phyloP scores from a whole-genome alignment of 2,888 invertebrate genomes.

The Alentia gelatinosa region DNA sequence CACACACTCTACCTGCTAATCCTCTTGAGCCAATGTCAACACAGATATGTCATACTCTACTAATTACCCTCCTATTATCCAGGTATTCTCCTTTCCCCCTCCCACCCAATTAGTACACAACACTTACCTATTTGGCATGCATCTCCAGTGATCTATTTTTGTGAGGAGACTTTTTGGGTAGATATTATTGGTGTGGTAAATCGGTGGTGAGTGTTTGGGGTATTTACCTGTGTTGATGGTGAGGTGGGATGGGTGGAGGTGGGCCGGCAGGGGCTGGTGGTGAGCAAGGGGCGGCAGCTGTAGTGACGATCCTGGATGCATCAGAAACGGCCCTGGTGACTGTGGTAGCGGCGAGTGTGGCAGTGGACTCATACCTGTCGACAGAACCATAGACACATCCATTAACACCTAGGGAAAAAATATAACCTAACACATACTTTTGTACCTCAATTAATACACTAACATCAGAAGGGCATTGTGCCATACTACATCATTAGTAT shows the following conservation, averaged over 20 bases:
- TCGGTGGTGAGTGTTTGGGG: not conserved
- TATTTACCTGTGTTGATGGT: constrained; percentile 32
- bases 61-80: too few species aligned
- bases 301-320: not conserved
- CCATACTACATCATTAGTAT: too few species aligned
- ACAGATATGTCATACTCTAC: too few species aligned
- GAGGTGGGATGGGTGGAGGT: not conserved
- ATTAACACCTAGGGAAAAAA: not conserved
- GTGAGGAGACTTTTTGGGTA: not conserved
- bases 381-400: too few species aligned
- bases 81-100: too few species aligned
- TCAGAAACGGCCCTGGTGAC: constrained; percentile 16
- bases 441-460: too few species aligned
- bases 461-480: too few species aligned
- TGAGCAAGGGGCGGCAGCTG: not conserved
- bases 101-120: not conserved
- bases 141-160: not conserved
- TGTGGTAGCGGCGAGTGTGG: constrained; percentile 42
- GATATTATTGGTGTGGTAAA: not conserved
- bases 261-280: constrained; percentile 36
- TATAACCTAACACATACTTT: too few species aligned
- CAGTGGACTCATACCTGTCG: constrained; percentile 24
- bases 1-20: too few species aligned
- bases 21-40: too few species aligned
- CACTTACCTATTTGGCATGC: not conserved